Evolutionary conservation across 2,888 invertebrate species (phyloP).

Genomic region (Campoplex nolae): DNA sequence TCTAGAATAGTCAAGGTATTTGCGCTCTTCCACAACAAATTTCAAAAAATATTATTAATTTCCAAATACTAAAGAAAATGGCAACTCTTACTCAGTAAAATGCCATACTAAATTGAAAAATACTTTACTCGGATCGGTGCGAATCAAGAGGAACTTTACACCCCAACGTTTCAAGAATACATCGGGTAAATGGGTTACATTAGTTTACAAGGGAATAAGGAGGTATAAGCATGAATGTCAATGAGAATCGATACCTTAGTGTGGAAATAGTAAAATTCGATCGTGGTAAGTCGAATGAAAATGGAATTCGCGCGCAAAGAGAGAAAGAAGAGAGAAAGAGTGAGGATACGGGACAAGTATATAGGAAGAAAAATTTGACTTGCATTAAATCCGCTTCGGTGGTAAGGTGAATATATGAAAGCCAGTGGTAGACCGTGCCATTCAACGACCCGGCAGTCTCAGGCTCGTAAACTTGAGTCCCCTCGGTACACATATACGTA

Average conservation of each 20-base stretch:
- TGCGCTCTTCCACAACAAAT: not conserved
- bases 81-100: not conserved
- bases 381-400: constrained; percentile 63
- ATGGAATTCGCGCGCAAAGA: constrained; percentile 28
- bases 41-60: not conserved
- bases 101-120: constrained; percentile 24
- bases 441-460: constrained; percentile 61
- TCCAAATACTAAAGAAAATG: not conserved
- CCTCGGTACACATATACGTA: constrained; percentile 34
- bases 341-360: constrained; percentile 31
- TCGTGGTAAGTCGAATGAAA: constrained; percentile 57
- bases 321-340: constrained; percentile 15
- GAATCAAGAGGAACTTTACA: constrained; percentile 5
- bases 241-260: constrained; percentile 45
- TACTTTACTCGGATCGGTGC: constrained; percentile 19
- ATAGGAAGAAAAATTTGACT: constrained; percentile 64
- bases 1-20: not conserved
- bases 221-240: constrained; percentile 47
- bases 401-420: constrained; percentile 53
- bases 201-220: constrained; percentile 42
- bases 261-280: constrained; percentile 52
- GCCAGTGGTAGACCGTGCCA: constrained; percentile 52
- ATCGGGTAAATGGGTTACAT: constrained; percentile 37
- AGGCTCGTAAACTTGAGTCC: constrained; percentile 60
- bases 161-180: constrained; percentile 24